These are phyloP conservation scores for Sarcophaga bullata DNA, from an alignment of 1,140 invertebrate genomes.

Conservation along the genomic window DNA sequence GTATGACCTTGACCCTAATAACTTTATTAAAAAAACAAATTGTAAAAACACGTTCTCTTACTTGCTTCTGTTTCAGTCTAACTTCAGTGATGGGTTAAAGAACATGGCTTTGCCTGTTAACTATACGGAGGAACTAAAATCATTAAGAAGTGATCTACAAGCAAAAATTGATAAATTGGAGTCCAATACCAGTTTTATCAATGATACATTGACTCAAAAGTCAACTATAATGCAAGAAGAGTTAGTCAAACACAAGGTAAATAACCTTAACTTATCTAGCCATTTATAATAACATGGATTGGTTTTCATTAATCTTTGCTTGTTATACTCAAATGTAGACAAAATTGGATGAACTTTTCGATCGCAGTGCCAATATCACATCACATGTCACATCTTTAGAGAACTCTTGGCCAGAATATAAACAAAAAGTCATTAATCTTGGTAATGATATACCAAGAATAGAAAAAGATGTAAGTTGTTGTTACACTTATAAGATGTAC, in stretches of 20 bases:
- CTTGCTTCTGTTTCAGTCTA: slow-evolving; percentile 43
- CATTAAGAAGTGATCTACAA: slow-evolving; percentile 49
- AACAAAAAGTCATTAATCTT: slow-evolving; percentile 53
- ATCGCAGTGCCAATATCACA: slow-evolving; percentile 58
- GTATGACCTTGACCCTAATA: too few species aligned
- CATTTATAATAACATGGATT: background rate
- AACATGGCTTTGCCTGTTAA: slow-evolving; percentile 46
- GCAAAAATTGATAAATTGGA: slow-evolving; percentile 48
- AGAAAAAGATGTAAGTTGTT: slow-evolving; percentile 39
- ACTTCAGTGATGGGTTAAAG: slow-evolving; percentile 46
- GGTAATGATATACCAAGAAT: slow-evolving; percentile 40
- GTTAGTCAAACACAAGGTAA: slow-evolving; percentile 54
- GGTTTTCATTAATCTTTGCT: background rate
- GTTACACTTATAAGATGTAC: background rate
- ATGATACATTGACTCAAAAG: slow-evolving; percentile 58
- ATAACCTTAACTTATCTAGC: background rate
- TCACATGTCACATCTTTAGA: slow-evolving; percentile 60
- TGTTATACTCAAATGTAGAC: slow-evolving; percentile 43
- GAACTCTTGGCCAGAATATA: slow-evolving; percentile 58
- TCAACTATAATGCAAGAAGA: slow-evolving; percentile 56
- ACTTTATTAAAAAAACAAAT: background rate
- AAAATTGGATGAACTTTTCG: slow-evolving; percentile 58
- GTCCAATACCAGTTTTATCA: slow-evolving; percentile 51
- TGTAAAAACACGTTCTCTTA: background rate
- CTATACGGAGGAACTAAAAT: slow-evolving; percentile 51